Evolutionary conservation across 2,888 invertebrate species (phyloP).

Genomic region (Limnephilus auricula): DNA sequence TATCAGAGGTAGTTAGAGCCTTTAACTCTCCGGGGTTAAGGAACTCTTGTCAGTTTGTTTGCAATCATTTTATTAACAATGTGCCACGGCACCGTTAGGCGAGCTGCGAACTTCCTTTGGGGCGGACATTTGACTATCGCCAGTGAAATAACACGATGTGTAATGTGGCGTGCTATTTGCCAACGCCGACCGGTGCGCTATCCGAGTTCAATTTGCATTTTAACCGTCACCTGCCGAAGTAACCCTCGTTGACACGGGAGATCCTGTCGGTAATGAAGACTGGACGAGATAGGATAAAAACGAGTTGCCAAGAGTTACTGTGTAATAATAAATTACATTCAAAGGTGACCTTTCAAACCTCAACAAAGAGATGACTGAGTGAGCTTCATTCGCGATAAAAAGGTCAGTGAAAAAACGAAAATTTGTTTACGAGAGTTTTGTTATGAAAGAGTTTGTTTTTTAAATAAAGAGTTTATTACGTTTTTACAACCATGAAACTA

Average conservation of each 20-base stretch:
- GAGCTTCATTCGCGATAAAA: not conserved
- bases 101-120: conserved; percentile 26
- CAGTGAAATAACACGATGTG: not conserved
- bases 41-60: not conserved
- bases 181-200: not conserved
- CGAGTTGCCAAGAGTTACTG: conserved; percentile 28
- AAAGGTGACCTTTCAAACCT: conserved; percentile 16
- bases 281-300: conserved; percentile 29
- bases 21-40: conserved; percentile 3
- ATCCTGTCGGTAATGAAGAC: conserved; percentile 31
- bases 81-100: conserved; percentile 2
- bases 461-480: too few species aligned
- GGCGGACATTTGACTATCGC: conserved; percentile 13
- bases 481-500: too few species aligned
- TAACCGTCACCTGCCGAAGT: conserved; percentile 52
- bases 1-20: not conserved
- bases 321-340: not conserved
- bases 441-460: too few species aligned
- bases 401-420: not conserved
- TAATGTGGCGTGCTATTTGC: not conserved
- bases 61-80: conserved; percentile 22
- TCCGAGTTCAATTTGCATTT: conserved; percentile 49
- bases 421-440: too few species aligned
- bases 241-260: conserved; percentile 23
- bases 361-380: not conserved